Evolutionary conservation across 2,797 vertebrate genomes (phyloP).

Genomic region (Myotis pilosus): DNA sequence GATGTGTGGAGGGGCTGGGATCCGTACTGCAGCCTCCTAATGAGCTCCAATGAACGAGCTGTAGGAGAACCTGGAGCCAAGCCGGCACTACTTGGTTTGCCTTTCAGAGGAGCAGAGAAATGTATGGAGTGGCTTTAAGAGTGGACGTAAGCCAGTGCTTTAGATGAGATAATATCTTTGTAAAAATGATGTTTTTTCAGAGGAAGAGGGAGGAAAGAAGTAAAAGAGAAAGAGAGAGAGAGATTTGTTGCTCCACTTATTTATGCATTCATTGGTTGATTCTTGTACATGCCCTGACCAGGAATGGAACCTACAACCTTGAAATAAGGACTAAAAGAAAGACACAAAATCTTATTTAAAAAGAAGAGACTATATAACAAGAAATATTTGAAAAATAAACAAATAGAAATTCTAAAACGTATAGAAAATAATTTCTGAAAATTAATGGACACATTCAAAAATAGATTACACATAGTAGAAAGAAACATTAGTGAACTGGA

Average conservation of each 20-base stretch:
- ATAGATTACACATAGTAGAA: neutral
- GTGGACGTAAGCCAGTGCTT: neutral
- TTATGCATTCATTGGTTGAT: neutral
- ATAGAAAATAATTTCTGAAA: neutral
- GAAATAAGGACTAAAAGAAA: neutral
- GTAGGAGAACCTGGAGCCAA: neutral
- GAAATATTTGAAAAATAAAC: neutral
- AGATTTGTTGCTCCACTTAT: neutral
- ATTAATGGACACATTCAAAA: neutral
- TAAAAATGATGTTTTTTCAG: neutral
- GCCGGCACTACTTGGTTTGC: neutral
- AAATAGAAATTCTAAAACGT: neutral
- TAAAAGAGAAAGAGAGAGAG: neutral
- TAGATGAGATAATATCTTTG: neutral
- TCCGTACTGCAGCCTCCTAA: neutral
- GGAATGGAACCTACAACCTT: neutral
- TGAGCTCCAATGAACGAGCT: neutral
- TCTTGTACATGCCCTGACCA: neutral
- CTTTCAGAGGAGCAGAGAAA: neutral
- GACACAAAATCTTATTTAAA: neutral
- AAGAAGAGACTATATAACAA: neutral
- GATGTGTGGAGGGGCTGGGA: neutral
- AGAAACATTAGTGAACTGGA: neutral
- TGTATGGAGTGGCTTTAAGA: neutral
- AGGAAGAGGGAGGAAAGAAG: neutral